A percentile compares a stretch with the other conserved stretches of the same genome.
These are phyloP conservation scores for Hemichromis elongatus DNA, from an alignment of 2,113 vertebrate genomes.

Conservation along the genomic window DNA sequence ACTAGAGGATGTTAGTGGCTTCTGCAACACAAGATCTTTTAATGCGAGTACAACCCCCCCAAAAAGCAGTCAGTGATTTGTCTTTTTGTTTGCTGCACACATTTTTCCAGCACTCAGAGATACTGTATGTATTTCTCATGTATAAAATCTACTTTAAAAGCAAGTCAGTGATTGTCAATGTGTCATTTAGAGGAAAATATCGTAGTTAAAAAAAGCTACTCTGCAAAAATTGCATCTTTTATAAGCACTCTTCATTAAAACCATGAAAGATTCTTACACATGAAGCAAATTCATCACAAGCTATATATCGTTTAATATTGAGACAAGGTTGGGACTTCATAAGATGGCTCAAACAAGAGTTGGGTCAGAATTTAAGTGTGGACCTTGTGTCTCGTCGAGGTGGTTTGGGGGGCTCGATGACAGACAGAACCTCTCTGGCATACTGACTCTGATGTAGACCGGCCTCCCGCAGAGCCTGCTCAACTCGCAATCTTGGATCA, in stretches of 20 bases:
- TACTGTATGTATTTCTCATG: background rate
- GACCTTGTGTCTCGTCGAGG: constrained; percentile 84
- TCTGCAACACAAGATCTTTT: background rate
- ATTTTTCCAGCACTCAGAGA: background rate
- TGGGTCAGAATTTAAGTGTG: constrained; percentile 58
- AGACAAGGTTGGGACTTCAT: background rate
- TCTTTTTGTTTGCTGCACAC: background rate
- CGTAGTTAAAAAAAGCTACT: background rate
- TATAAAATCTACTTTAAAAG: constrained; percentile 10
- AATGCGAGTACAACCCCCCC: background rate
- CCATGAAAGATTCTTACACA: background rate
- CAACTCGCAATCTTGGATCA: constrained; percentile 84
- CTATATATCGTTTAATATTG: background rate
- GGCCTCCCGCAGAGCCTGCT: constrained; percentile 85
- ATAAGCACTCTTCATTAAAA: background rate
- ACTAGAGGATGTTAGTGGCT: background rate
- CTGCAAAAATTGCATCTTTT: background rate
- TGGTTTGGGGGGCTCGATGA: constrained; percentile 78
- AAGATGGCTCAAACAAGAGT: background rate
- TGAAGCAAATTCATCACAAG: background rate
- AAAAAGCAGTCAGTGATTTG: background rate
- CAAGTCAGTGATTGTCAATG: background rate
- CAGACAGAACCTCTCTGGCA: constrained; percentile 79
- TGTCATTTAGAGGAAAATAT: background rate
- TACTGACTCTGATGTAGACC: constrained; percentile 85